These are phyloP conservation scores for Acanthis flammea DNA, from an alignment of 2,797 vertebrate genomes.

Conservation along the genomic window DNA sequence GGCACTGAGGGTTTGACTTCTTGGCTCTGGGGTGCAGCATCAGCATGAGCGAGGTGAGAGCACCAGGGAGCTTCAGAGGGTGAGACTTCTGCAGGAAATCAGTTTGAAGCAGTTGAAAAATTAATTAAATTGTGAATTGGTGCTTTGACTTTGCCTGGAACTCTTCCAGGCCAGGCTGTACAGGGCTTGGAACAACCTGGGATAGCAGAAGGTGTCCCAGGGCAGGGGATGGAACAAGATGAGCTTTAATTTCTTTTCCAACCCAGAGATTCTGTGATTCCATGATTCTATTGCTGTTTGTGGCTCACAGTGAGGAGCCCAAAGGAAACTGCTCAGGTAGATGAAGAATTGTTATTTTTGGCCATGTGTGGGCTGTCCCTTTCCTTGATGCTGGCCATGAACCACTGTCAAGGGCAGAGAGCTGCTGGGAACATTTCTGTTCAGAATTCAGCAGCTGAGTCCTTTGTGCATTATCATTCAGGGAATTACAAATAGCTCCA, in stretches of 20 bases:
- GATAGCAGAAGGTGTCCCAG: fast-evolving
- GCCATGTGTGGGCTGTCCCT: not conserved
- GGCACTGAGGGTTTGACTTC: not conserved
- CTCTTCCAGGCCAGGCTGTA: not conserved
- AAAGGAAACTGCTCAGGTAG: not conserved
- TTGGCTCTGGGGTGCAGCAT: not conserved
- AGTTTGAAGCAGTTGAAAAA: not conserved
- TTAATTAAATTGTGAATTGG: not conserved
- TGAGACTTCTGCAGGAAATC: not conserved
- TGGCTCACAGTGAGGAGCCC: not conserved
- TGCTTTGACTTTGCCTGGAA: not conserved
- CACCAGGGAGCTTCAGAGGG: not conserved
- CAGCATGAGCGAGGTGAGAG: not conserved
- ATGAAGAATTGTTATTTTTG: not conserved
- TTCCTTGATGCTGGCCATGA: not conserved
- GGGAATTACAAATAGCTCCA: not conserved
- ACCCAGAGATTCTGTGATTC: fast-evolving
- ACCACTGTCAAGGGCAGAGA: not conserved
- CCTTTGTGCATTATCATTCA: not conserved
- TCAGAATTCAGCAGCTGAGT: not conserved
- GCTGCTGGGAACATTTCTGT: not conserved
- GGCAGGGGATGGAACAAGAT: not conserved
- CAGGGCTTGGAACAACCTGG: not conserved
- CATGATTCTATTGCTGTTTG: not conserved
- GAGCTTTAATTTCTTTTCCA: not conserved